Evolutionary conservation across 2,113 vertebrate genomes (phyloP).

Genomic region (Limanda limanda): DNA sequence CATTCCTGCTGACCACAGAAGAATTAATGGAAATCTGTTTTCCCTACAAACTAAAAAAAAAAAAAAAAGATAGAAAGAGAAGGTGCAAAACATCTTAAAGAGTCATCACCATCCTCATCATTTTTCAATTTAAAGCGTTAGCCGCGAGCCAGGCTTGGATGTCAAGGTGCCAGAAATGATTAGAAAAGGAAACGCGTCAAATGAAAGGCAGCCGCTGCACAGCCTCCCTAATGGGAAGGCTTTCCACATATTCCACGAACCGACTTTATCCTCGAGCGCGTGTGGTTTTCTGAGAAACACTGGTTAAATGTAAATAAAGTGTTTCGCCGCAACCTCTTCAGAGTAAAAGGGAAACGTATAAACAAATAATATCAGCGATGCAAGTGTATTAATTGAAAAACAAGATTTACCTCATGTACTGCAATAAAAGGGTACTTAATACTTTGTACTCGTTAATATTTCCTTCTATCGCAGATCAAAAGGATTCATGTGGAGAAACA

Average conservation of each 20-base stretch:
- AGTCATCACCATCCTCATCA: neutral
- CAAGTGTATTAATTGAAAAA: neutral
- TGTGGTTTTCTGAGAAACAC: neutral
- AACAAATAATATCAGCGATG: neutral
- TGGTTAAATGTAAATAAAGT: neutral
- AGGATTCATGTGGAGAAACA: constrained; percentile 27
- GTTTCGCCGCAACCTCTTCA: neutral
- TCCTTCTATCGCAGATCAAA: constrained; percentile 45
- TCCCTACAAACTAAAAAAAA: neutral
- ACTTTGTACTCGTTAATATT: neutral
- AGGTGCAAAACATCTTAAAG: neutral
- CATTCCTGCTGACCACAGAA: neutral
- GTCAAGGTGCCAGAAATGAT: neutral
- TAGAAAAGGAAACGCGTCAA: neutral
- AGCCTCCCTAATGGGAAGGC: neutral
- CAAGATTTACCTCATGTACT: neutral
- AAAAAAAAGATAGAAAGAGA: neutral
- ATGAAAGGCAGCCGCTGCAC: neutral
- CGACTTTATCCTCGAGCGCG: neutral
- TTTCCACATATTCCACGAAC: neutral
- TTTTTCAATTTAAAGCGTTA: neutral
- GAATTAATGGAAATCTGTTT: neutral
- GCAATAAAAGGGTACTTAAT: constrained; percentile 21
- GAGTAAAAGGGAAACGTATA: neutral
- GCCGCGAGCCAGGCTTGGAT: neutral